phyloP scores from a whole-genome alignment of 2,797 vertebrate species.

The Cirrhinus mrigala region DNA sequence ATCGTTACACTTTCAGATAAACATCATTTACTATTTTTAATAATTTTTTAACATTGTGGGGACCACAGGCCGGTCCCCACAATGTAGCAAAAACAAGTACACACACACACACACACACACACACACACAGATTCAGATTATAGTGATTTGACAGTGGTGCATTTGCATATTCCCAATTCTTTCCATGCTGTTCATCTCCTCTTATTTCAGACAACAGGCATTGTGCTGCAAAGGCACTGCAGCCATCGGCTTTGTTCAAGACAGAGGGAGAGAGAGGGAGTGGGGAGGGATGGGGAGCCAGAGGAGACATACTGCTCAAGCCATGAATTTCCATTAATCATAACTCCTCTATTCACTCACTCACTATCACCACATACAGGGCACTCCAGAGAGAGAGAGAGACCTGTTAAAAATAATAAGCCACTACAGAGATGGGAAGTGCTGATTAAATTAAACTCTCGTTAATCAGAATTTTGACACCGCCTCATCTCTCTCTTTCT shows the following conservation, averaged over 20 bases:
- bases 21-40: too few relatives aligned
- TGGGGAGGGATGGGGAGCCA: slow-evolving; percentile 10
- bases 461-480: slow-evolving; percentile 85
- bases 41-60: too few relatives aligned
- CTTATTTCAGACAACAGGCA: slow-evolving; percentile 51
- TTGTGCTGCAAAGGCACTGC: slow-evolving; percentile 53
- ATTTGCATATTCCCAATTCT: slow-evolving; percentile 54
- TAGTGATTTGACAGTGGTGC: slow-evolving; percentile 3
- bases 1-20: too few relatives aligned
- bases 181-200: slow-evolving; percentile 62
- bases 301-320: slow-evolving; percentile 69
- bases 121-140: neutral
- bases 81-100: too few relatives aligned
- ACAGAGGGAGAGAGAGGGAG: slow-evolving; percentile 7
- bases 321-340: slow-evolving; percentile 79
- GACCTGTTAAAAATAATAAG: slow-evolving; percentile 91
- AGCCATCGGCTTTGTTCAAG: slow-evolving; percentile 66
- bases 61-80: too few relatives aligned
- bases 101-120: neutral
- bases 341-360: slow-evolving; percentile 65
- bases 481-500: slow-evolving; percentile 27
- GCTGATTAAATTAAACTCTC: slow-evolving; percentile 94
- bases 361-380: slow-evolving; percentile 71
- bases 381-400: slow-evolving; percentile 57
- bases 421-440: slow-evolving; percentile 87